Base-by-base conservation (phyloP, 1,140 invertebrate genomes). In the Spodoptera frugiperda region DNA sequence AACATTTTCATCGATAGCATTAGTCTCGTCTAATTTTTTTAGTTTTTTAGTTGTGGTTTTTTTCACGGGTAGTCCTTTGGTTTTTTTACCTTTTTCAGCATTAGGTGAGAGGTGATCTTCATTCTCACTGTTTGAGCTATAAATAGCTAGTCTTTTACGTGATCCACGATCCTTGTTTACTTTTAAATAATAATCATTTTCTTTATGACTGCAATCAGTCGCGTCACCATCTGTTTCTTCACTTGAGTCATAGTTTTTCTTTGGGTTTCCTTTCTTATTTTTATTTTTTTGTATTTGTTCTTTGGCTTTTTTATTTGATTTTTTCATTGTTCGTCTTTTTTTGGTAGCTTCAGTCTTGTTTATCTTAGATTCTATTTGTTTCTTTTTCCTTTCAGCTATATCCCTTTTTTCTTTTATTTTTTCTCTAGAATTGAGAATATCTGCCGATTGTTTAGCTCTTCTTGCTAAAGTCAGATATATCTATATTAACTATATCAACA, bases 21-120 rank as follows among this genome's bases (percentile, higher is more conserved):
- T 65, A 21, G 85, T 76, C n/a, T 3, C 65, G 72, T 79, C 44
- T 57, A 25, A 84, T 76, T 48, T 82, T 82, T 73, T 79, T 54
- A n/a, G n/a, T n/a, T n/a, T n/a, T n/a, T n/a, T n/a, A n/a, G 5
- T 70, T 19, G 53, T 53, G 3, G 72, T 81, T 53, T 30, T 70
- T 19, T 54, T 70, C 8, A 67, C 44, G 1, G 65, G 48, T 48
- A 70, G 11, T 33, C 67, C 67, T 70, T 17, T 33, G 4, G 67
- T 70, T 14, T 17, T 19, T 54, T 70, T 70, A n/a, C 67, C 67
- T 54, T 54, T 70, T 6, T n/a, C 4, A 9, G 19, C 15, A 21
- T 67, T 49, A 11, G 12, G 5, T 14, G 19, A 6, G 10, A n/a
- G 1, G 48, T 33, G 11, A 3, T 53, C 19, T 68, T 68, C 21